A percentile compares a stretch with the other conserved stretches of the same genome.
phyloP scores from a whole-genome alignment of 23 tunicate species.

The Styela plicata region DNA sequence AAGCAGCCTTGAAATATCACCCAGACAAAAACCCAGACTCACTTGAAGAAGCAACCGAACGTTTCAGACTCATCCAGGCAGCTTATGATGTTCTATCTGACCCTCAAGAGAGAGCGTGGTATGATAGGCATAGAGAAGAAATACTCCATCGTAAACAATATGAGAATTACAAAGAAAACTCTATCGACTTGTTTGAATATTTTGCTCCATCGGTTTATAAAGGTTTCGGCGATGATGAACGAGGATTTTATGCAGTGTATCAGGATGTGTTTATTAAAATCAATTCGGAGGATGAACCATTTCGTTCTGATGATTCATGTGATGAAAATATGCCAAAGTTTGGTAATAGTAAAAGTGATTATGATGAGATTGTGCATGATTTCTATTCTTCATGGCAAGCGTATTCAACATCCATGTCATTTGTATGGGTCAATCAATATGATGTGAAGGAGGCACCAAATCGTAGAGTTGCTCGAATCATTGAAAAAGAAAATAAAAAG shows the following conservation, averaged over 20 bases:
- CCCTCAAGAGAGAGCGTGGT: slow-evolving; percentile 95
- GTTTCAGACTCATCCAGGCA: slow-evolving; percentile 83
- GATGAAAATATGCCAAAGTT: slow-evolving; percentile 62
- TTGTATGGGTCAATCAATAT: slow-evolving; percentile 78
- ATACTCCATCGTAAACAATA: slow-evolving; percentile 72
- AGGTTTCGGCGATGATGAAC: slow-evolving; percentile 69
- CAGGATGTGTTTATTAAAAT: slow-evolving; percentile 72
- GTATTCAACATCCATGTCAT: slow-evolving; percentile 66
- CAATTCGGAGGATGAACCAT: slow-evolving; percentile 56
- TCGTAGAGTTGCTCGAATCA: slow-evolving; percentile 65
- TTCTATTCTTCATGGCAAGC: slow-evolving; percentile 85
- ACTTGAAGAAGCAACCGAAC: slow-evolving; percentile 79
- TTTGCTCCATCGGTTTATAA: slow-evolving; percentile 71
- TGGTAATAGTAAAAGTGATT: slow-evolving; percentile 69
- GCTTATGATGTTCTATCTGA: slow-evolving; percentile 95
- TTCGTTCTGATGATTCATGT: slow-evolving; percentile 47
- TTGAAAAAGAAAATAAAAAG: slow-evolving; percentile 92
- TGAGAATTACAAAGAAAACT: slow-evolving; percentile 54
- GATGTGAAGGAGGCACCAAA: slow-evolving; percentile 79
- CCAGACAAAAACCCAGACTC: slow-evolving; percentile 85
- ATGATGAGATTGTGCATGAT: slow-evolving; percentile 65
- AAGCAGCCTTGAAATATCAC: slow-evolving; percentile 81
- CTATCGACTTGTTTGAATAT: slow-evolving; percentile 55
- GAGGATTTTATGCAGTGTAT: slow-evolving; percentile 85
- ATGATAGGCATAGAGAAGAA: slow-evolving; percentile 73